Evolutionary conservation across 2,888 invertebrate species (phyloP).

Genomic region (Linyphia triangularis): DNA sequence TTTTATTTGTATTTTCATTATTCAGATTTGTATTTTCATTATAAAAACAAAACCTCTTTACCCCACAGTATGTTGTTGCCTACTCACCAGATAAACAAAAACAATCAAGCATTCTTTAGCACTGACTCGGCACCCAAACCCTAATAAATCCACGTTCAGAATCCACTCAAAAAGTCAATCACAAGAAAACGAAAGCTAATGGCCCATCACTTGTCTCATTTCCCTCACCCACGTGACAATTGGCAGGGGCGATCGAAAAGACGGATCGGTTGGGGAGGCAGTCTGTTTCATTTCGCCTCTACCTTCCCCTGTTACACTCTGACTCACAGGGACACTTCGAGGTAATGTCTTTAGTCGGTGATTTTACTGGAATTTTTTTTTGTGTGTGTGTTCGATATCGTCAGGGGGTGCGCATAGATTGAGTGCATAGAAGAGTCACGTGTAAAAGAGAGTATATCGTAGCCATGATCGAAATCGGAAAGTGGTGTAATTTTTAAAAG

Average conservation of each 20-base stretch:
- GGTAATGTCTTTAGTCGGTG: conserved; percentile 22
- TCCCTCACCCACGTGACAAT: conserved; percentile 62
- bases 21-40: neutral
- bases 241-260: conserved; percentile 53
- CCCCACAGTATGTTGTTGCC: too few species aligned
- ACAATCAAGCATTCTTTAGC: too few species aligned
- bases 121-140: neutral
- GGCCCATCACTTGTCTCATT: conserved; percentile 64
- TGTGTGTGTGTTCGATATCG: too few species aligned
- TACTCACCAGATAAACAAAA: too few species aligned
- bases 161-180: conserved; percentile 11
- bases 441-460: neutral
- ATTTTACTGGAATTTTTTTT: neutral
- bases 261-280: conserved; percentile 10
- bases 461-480: neutral
- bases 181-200: conserved; percentile 40
- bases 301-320: conserved; percentile 15
- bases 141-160: conserved; percentile 30
- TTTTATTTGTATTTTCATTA: too few species aligned
- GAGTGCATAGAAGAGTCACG: conserved; percentile 20
- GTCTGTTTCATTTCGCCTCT: conserved; percentile 26
- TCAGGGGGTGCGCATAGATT: neutral
- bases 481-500: neutral
- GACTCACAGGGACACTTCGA: conserved; percentile 12
- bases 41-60: neutral